These are phyloP conservation scores for Drosophila paranaensis DNA, from an alignment of 2,888 invertebrate genomes.

Conservation along the genomic window DNA sequence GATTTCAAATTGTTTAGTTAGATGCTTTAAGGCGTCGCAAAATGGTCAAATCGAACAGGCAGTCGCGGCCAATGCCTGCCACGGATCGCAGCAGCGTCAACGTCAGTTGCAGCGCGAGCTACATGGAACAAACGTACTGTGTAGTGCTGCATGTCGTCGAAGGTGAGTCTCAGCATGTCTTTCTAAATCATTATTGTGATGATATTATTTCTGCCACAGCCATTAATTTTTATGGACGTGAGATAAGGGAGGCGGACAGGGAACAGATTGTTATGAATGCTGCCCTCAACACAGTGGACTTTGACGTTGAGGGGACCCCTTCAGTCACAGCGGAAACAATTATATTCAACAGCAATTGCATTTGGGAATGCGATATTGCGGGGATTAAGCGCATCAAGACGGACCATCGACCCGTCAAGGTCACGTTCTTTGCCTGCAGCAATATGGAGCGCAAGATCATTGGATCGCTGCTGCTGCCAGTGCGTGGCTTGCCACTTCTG, in stretches of 20 bases:
- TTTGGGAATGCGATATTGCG: slow-evolving; percentile 92
- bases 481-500: slow-evolving; percentile 90
- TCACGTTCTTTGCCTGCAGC: slow-evolving; percentile 87
- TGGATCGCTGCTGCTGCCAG: slow-evolving; percentile 89
- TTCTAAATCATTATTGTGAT: no score
- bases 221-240: slow-evolving; percentile 59
- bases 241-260: slow-evolving; percentile 37
- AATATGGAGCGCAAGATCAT: slow-evolving; percentile 85
- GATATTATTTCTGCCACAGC: slow-evolving; percentile 32
- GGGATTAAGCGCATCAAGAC: slow-evolving; percentile 89
- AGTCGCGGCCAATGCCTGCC: slow-evolving; percentile 10
- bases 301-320: slow-evolving; percentile 89
- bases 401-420: slow-evolving; percentile 90
- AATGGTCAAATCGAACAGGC: slow-evolving; percentile 55
- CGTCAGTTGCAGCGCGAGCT: slow-evolving; percentile 38
- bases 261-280: slow-evolving; percentile 87
- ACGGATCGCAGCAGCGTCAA: slow-evolving; percentile 43
- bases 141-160: slow-evolving; percentile 82
- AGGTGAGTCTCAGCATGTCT: slow-evolving; percentile 56
- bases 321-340: slow-evolving; percentile 86
- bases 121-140: slow-evolving; percentile 70
- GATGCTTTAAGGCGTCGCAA: slow-evolving; percentile 8
- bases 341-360: slow-evolving; percentile 89
- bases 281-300: slow-evolving; percentile 88
- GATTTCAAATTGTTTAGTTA: slow-evolving; percentile 45